A percentile compares a stretch with the other conserved stretches of the same genome.
Conservation (phyloP, 2,113 vertebrate genomes). For the Clarias macrocephalus region DNA sequence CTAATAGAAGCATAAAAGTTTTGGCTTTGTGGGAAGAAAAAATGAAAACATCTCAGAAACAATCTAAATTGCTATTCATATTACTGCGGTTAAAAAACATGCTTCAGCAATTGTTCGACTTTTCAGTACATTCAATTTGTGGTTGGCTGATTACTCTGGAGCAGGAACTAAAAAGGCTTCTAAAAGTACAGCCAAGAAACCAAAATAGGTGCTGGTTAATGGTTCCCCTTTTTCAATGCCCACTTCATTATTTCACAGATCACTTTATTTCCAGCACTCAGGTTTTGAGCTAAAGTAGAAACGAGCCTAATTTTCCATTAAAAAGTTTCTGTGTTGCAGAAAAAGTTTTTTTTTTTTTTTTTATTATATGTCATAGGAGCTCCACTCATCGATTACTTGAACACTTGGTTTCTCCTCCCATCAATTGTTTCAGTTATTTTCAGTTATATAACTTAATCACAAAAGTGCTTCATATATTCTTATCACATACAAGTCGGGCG, state of each 20-base stretch:
- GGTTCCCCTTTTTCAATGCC: background rate
- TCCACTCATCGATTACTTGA: background rate
- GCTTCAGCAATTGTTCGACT: background rate
- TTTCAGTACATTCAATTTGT: background rate
- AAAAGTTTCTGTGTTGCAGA: background rate
- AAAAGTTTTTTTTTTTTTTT: too few relatives aligned
- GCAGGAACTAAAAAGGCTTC: background rate
- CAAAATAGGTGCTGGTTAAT: background rate
- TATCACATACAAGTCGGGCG: background rate
- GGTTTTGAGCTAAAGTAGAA: background rate
- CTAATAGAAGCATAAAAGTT: background rate
- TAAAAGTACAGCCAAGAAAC: background rate
- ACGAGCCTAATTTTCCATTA: background rate
- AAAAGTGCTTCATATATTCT: background rate
- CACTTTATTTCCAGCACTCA: background rate
- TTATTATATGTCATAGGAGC: background rate
- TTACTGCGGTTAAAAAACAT: background rate
- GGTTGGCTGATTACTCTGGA: background rate
- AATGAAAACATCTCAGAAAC: too few relatives aligned
- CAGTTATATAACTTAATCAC: conserved; percentile 2
- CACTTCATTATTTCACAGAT: background rate
- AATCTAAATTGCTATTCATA: background rate
- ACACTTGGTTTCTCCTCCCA: background rate
- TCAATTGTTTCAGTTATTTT: conserved; percentile 7
- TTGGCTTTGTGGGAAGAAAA: background rate